These are phyloP conservation scores for Tetramorium parvispinum DNA, from an alignment of 1,140 invertebrate species.

Conservation along the genomic window DNA sequence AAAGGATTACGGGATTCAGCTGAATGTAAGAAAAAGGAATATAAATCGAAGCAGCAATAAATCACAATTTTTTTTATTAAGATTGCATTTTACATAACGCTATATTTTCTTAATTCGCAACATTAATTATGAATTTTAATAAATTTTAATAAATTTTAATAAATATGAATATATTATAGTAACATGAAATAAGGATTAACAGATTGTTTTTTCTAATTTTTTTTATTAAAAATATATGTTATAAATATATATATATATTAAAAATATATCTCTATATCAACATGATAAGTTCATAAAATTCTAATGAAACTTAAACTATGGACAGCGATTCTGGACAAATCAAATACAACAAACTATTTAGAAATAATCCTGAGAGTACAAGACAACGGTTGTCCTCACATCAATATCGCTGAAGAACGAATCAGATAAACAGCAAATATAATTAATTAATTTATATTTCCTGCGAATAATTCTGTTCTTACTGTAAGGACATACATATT, in stretches of 20 bases:
- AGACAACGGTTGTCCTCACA: neutral
- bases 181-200: neutral
- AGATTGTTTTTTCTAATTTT: neutral
- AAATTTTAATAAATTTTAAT: neutral
- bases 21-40: too few relatives aligned
- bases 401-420: neutral
- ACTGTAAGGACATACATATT: neutral
- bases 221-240: slow-evolving; percentile 38
- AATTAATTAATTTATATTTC: neutral
- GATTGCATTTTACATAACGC: too few relatives aligned
- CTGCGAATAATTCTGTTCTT: neutral
- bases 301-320: neutral
- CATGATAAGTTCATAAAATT: slow-evolving; percentile 36
- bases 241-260: slow-evolving; percentile 14
- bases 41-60: too few relatives aligned
- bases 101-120: neutral
- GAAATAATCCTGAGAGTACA: slow-evolving; percentile 1
- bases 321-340: neutral
- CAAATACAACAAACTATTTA: neutral
- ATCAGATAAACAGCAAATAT: neutral
- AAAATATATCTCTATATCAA: slow-evolving; percentile 21
- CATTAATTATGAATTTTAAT: neutral
- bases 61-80: too few relatives aligned
- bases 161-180: neutral
- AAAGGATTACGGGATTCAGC: too few relatives aligned